These are phyloP conservation scores for Dicaeum eximium DNA, from an alignment of 2,113 vertebrate species.

Conservation along the genomic window DNA sequence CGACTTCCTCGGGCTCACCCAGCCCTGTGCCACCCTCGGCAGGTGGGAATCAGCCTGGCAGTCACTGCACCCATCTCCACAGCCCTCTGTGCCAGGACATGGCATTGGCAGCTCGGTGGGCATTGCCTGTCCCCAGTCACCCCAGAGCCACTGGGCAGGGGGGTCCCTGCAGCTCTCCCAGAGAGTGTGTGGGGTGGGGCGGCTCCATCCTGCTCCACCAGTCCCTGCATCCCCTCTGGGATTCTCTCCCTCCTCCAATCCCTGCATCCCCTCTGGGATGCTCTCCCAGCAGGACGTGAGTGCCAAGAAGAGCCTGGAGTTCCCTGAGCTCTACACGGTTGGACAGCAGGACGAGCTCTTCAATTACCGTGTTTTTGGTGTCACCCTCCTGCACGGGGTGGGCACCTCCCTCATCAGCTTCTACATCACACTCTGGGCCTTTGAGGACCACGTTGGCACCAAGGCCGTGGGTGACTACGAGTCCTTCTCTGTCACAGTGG, in stretches of 20 bases:
- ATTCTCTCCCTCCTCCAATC: not conserved
- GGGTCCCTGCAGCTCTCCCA: not conserved
- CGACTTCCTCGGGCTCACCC: fast-evolving
- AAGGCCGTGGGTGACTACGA: constrained; percentile 74
- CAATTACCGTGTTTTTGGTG: constrained; percentile 70
- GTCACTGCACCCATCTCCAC: not conserved
- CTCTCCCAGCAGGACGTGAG: constrained; percentile 75
- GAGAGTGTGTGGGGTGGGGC: not conserved
- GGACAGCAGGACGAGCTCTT: constrained; percentile 82
- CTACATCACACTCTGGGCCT: constrained; percentile 78
- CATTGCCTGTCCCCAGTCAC: not conserved
- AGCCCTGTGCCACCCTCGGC: not conserved
- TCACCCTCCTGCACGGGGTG: constrained; percentile 74
- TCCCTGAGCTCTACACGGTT: constrained; percentile 76
- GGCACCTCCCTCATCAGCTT: constrained; percentile 80
- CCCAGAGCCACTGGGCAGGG: not conserved
- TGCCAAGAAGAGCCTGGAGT: constrained; percentile 75
- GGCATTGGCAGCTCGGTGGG: not conserved
- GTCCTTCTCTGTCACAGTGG: constrained; percentile 78
- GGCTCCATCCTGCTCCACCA: not conserved
- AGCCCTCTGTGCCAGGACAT: not conserved
- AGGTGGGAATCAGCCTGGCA: not conserved
- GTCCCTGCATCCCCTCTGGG: not conserved
- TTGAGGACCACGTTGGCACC: constrained; percentile 23
- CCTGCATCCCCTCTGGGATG: not conserved